phyloP scores from a whole-genome alignment of 37 sponge, comb jelly and placozoan genomes.

The Bolinopsis microptera region DNA sequence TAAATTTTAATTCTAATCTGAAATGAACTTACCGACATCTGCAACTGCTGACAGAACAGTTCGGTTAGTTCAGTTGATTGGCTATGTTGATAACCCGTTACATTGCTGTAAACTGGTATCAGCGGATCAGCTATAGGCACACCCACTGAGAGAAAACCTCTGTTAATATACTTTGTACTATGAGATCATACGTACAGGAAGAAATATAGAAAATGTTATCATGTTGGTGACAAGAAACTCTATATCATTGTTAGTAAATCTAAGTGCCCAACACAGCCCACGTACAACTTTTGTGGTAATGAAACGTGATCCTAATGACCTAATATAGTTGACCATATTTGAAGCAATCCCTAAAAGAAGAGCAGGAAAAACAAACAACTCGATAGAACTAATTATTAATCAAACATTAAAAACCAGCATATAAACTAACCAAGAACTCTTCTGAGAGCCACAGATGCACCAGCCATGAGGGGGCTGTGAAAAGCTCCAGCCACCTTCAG shows the following conservation, averaged over 20 bases:
- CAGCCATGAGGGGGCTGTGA: slow-evolving; percentile 51
- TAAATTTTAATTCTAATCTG: no score
- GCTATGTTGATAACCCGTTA: slow-evolving; percentile 8
- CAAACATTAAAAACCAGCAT: no score
- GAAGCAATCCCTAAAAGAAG: no score
- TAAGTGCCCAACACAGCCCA: neutral
- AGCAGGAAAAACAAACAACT: no score
- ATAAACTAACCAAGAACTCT: slow-evolving; percentile 10
- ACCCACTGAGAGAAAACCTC: slow-evolving; percentile 36
- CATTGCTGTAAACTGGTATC: slow-evolving; percentile 53
- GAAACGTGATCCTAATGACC: no score
- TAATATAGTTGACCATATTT: no score
- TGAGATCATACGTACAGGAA: no score
- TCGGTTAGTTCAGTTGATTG: neutral
- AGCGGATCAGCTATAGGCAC: neutral
- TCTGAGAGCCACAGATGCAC: neutral
- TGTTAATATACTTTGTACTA: no score
- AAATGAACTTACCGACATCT: slow-evolving; percentile 42
- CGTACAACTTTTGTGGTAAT: neutral
- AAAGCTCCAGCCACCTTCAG: slow-evolving; percentile 58
- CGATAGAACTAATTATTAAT: no score
- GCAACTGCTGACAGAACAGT: slow-evolving; percentile 19
- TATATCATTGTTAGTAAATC: neutral
- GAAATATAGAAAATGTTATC: no score
- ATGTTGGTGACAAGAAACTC: neutral